Percentiles rank a stretch among this genome's conserved stretches.
Evolutionary conservation across 2,113 vertebrate species (phyloP).

Genomic region (Ophthalmolycus amberensis): DNA sequence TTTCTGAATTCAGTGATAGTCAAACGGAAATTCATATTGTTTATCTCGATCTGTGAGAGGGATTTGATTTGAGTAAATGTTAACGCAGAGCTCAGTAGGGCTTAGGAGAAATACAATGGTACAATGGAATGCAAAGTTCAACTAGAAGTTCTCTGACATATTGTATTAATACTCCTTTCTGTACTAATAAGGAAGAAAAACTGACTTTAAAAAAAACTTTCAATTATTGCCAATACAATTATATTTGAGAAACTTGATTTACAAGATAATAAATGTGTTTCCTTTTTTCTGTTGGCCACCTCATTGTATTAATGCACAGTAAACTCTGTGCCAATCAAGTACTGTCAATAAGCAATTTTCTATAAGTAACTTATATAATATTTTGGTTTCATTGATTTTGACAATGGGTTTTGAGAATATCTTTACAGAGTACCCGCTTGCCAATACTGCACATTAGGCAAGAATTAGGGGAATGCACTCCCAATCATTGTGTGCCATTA

Average conservation of each 20-base stretch:
- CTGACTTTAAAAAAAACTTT: background rate
- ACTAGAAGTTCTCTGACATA: background rate
- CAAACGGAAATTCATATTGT: constrained; percentile 5
- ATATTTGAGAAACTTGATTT: background rate
- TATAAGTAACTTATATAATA: background rate
- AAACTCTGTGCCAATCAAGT: background rate
- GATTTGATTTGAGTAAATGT: constrained; percentile 10
- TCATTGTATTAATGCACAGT: background rate
- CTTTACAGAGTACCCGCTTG: background rate
- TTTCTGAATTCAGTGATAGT: background rate
- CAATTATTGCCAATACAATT: background rate
- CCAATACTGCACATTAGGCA: background rate
- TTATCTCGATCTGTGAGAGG: constrained; percentile 6
- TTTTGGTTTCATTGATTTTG: background rate
- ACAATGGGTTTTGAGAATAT: background rate
- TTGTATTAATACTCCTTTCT: background rate
- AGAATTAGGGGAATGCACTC: background rate
- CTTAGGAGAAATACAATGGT: background rate
- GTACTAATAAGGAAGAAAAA: background rate
- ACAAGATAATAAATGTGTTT: background rate
- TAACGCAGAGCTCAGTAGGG: background rate
- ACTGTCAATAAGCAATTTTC: background rate
- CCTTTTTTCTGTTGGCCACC: background rate
- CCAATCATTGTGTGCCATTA: background rate
- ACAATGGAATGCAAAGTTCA: constrained; percentile 19